Percentiles rank a stretch among this genome's conserved stretches.
These are phyloP conservation scores for Madoqua kirkii DNA, from an alignment of 2,113 vertebrate genomes.

Conservation along the genomic window DNA sequence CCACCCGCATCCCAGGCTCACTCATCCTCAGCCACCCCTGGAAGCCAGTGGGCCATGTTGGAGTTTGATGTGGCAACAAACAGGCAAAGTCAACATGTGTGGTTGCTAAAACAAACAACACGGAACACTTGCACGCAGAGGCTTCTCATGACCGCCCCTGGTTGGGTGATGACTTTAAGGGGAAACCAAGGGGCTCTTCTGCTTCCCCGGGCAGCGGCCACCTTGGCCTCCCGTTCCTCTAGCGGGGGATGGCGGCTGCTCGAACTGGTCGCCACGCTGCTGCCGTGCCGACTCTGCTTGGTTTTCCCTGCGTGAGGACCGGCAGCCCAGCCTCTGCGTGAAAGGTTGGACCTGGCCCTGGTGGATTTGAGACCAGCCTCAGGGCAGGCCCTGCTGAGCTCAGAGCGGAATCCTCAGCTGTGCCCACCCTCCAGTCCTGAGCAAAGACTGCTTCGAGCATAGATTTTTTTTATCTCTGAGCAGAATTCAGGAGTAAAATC, in stretches of 20 bases:
- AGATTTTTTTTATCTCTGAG: neutral
- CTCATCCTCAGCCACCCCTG: neutral
- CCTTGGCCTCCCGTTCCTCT: fast-evolving
- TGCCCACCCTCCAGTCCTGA: fast-evolving
- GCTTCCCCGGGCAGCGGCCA: fast-evolving
- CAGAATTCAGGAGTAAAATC: neutral
- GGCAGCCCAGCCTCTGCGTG: fast-evolving
- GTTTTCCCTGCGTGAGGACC: neutral
- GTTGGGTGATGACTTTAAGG: neutral
- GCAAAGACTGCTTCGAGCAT: neutral
- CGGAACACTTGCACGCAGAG: fast-evolving
- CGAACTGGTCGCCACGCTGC: fast-evolving
- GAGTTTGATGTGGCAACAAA: neutral
- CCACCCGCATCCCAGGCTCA: fast-evolving
- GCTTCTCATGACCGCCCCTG: fast-evolving
- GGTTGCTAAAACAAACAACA: fast-evolving
- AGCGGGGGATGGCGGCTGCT: fast-evolving
- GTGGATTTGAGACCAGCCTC: fast-evolving
- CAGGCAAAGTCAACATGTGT: neutral
- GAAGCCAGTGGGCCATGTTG: neutral
- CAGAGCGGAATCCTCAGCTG: neutral
- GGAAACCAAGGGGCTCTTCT: neutral
- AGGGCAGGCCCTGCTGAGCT: neutral
- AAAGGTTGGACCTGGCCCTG: fast-evolving
- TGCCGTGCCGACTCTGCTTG: fast-evolving